phyloP scores from a whole-genome alignment of 2,113 vertebrate genomes.

The Myiozetetes cayanensis region DNA sequence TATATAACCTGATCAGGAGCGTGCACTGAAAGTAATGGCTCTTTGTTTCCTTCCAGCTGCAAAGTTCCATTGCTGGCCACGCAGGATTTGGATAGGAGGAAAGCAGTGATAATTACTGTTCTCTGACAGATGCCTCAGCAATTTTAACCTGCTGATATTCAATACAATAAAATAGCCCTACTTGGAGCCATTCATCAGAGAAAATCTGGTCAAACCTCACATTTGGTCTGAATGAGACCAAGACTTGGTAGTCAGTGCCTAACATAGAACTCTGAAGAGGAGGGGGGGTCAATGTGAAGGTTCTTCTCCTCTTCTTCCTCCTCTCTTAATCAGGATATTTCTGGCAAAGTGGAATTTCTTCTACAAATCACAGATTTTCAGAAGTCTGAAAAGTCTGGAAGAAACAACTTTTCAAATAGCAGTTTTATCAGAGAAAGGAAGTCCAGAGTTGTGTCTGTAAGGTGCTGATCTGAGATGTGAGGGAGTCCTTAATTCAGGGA shows the following conservation, averaged over 20 bases:
- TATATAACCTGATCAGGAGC: slow-evolving; percentile 34
- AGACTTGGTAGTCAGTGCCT: background rate
- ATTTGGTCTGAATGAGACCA: background rate
- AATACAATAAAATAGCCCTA: background rate
- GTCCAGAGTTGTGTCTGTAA: background rate
- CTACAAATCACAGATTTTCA: background rate
- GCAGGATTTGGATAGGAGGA: background rate
- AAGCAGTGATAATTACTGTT: background rate
- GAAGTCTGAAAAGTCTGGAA: background rate
- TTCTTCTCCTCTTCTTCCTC: background rate
- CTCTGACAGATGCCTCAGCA: background rate
- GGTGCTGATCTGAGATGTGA: background rate
- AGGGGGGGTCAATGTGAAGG: background rate
- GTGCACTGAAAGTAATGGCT: background rate
- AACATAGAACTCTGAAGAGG: background rate
- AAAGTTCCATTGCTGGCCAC: background rate
- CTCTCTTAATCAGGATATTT: background rate
- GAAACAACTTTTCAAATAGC: background rate
- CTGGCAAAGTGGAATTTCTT: background rate
- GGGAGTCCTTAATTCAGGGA: background rate
- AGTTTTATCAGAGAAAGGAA: background rate
- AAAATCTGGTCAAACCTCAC: background rate
- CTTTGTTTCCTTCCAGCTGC: slow-evolving; percentile 54
- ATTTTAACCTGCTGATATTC: slow-evolving; percentile 14
- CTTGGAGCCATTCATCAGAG: background rate